Conservation (phyloP, 1,140 invertebrate species). For the Gryon sp. region DNA sequence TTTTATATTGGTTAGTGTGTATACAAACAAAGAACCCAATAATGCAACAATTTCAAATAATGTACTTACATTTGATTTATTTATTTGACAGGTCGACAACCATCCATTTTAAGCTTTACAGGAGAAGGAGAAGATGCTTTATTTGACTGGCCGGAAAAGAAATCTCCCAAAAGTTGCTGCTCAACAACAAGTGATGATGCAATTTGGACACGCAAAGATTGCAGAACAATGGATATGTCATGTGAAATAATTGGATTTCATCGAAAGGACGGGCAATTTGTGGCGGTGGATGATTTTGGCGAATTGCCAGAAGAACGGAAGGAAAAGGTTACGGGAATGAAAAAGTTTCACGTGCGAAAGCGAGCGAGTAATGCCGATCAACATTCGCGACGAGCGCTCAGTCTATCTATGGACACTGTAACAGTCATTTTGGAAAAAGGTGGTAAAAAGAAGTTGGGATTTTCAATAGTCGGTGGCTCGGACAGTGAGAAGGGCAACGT, state of each 20-base stretch:
- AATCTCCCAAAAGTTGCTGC: conserved; percentile 58
- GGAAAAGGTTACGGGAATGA: conserved; percentile 75
- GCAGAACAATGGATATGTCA: conserved; percentile 8
- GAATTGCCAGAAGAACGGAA: conserved; percentile 14
- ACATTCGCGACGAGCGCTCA: conserved; percentile 64
- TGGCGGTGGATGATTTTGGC: conserved; percentile 45
- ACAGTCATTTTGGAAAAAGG: conserved; percentile 82
- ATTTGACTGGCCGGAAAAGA: conserved; percentile 66
- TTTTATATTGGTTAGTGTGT: conserved; percentile 64
- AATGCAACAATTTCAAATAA: too few species aligned
- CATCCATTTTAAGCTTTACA: conserved; percentile 38
- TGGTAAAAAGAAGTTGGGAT: conserved; percentile 84
- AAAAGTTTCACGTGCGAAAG: conserved; percentile 75
- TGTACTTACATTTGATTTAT: too few species aligned
- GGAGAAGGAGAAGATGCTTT: conserved; percentile 58
- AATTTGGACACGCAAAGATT: conserved; percentile 66
- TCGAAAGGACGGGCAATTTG: conserved; percentile 61
- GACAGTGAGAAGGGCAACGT: conserved; percentile 85
- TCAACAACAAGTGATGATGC: conserved; percentile 66
- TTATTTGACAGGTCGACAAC: conserved; percentile 25
- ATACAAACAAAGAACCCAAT: too few species aligned
- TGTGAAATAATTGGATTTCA: conserved; percentile 61
- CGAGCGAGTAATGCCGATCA: conserved; percentile 50
- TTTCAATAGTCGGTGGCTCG: conserved; percentile 86
- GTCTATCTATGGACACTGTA: conserved; percentile 71